Evolutionary conservation across 2,888 invertebrate genomes (phyloP), one percentile per base, ranked within the genome.

Genomic region (Chloroclystis v-ata): DNA sequence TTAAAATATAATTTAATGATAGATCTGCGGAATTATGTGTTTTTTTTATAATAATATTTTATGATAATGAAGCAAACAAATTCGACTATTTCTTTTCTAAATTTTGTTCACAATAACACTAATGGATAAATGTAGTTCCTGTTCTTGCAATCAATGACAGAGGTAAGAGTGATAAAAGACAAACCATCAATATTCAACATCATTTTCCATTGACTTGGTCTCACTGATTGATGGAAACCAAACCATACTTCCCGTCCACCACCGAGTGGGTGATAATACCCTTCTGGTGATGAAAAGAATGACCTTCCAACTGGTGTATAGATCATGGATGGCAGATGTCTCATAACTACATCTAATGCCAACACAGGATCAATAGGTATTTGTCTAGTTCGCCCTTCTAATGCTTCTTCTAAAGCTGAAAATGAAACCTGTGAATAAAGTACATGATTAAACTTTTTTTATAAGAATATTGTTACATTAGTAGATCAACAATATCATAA

Each of bases 181-280:
- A 11, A 35, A 97, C 97, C 98, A 89, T 99, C 99, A 84, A 99
- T 99, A 82, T 99, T 99, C 52, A 99, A 91, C 98, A 99, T 99
- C 99, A 99, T 99, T 90, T 99, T 99, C 99, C 99, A 99, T 74
- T 99, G 99, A 52, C 98, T 98, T 8, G 99, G 99, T 68, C 99
- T 91, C 10, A 99, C 99, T 55, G 97, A 97, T 85, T 99, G 99
- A 90, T 99, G 99, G 82, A 99, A 99, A 82, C 99, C 99, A 89
- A 99, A 99, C 99, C 99, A 99, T 1, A 99, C 99, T 83, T 99
- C 99, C 62, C 99, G 90, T 25, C 99, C 99, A 56, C 99, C 98
- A 53, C 95, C 94, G 46, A 99, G 89, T 0, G 98, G 98, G 88
- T 99, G 98, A 75, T 98, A 98, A 74, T 98, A 98, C 41, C 97